Evolutionary conservation across 2,888 invertebrate species (phyloP).

Genomic region (Leptopterna dolabrata): DNA sequence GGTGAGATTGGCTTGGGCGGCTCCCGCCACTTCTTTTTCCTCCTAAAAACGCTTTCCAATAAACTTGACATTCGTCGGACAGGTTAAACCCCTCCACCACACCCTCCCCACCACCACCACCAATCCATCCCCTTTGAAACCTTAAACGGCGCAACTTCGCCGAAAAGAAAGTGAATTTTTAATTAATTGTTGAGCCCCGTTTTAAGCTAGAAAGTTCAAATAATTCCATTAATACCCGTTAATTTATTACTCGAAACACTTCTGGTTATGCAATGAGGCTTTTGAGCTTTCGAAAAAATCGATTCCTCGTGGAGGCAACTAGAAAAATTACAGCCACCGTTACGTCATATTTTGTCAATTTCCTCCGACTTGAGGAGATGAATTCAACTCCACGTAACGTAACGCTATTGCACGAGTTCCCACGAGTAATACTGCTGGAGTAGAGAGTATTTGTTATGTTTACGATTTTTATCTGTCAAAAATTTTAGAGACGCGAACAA

Average conservation of each 20-base stretch:
- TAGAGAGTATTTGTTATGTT: no score
- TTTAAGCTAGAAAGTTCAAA: slow-evolving; percentile 13
- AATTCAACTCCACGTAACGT: no score
- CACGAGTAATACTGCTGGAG: no score
- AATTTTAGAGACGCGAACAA: no score
- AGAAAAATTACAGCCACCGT: background rate
- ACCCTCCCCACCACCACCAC: no score
- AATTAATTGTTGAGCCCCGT: background rate
- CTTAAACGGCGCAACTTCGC: background rate
- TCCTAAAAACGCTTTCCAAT: background rate
- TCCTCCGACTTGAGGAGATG: no score
- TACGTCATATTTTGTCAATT: background rate
- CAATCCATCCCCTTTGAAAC: background rate
- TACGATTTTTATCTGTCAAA: no score
- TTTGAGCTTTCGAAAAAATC: background rate
- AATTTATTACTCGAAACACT: background rate
- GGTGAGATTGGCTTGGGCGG: background rate
- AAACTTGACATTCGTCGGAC: background rate
- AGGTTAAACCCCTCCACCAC: background rate
- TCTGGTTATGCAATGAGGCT: background rate
- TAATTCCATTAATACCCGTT: background rate
- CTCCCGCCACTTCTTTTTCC: background rate
- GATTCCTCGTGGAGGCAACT: background rate
- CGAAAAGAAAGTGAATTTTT: slow-evolving; percentile 28
- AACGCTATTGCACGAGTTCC: no score